Base-by-base conservation (phyloP, 1,140 invertebrate species). In the Trichonephila inaurata region DNA sequence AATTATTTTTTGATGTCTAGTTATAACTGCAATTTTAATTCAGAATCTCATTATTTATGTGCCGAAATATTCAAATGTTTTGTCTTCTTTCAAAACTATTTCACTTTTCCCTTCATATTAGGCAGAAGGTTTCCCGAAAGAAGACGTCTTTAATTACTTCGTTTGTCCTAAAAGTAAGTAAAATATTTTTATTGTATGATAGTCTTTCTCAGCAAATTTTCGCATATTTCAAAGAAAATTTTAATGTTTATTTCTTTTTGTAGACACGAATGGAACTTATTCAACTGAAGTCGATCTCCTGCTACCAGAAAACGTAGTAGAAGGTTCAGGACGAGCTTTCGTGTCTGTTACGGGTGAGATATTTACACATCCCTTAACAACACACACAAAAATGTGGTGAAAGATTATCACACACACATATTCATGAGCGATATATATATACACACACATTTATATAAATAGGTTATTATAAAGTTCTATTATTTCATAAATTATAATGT, bases 101-200 rank as follows among this genome's bases (percentile, higher is more conserved):
- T 87, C 28, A 16, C n/a, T 89, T 66, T 85, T 66, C 18, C 33
- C 40, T 89, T 64, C 16, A 40, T 28, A 16, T 44, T 86, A 90
- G 69, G 96, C 97, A 7, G 97, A 97, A 95, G 97, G 97, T 1
- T 96, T 97, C 18, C 96, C 96, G 0, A 95, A 96, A 2, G 96
- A 97, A 92, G 96, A 96, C 66, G 96, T 96, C 2, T 96, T 96
- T 28, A 97, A 97, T 0, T 96, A 96, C 0, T 96, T 97, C 77
- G 95, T 97, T 2, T 97, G 97, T 91, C 94, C 95, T 24, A 86
- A 94, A 94, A 94, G 95, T 95, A 94, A 94, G 91, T 87, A 60
- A 77, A 24, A 12, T 72, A 10, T 51, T 64, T 82, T 88, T 64
- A 51, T 51, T 12, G 51, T 51, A 12, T 51, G 10, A 51, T 51